Evolutionary conservation across 1,140 invertebrate genomes (phyloP), one percentile per base, ranked within the genome.

Genomic region (Steinernema feltiae): DNA sequence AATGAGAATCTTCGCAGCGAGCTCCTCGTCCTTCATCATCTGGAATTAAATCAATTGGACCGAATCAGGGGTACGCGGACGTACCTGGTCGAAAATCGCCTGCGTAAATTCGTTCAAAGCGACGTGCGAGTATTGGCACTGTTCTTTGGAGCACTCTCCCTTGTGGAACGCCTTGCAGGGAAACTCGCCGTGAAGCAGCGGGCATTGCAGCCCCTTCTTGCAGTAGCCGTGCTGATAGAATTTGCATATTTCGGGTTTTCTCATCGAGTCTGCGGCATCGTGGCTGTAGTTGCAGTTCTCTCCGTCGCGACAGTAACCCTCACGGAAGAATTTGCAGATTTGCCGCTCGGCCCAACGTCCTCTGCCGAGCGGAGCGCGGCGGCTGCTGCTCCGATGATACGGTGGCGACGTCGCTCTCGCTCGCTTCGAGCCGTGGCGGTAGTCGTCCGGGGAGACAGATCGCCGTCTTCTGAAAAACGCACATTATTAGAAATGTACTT

Each of bases 321-420:
- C 84, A n/a, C 84, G 79, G 77, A 86, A 85, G 69, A 85, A 85
- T 69, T 85, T 85, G 81, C 84, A 85, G 30, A 85, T 83, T 27
- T 80, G 85, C 17, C 75, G 77, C 27, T 85, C 81, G 17, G 35
- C 72, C 29, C 71, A 79, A 70, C 76, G 27, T 0, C 48, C 70
- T 76, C 32, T 74, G 48, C 81, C 81, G 78, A 32, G 31, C 1
- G 35, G 73, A 70, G 30, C 76, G 1, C 71, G 76, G 27, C 41
- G 70, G 17, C 77, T 21, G 41, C n/a, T 77, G 70, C 35, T 48
- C n/a, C n/a, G n/a, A 30, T 83, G 63, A 72, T 27, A 48, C 3
- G 78, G 35, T 15, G 69, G 72, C 31, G 63, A 35, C 48, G 1
- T 18, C 29, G 29, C 30, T 29, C 78, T 69, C n/a, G 41, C 21